Evolutionary conservation across 2,888 invertebrate species (phyloP), one percentile per base, ranked within the genome.

Genomic region (Cephalotes varians): DNA sequence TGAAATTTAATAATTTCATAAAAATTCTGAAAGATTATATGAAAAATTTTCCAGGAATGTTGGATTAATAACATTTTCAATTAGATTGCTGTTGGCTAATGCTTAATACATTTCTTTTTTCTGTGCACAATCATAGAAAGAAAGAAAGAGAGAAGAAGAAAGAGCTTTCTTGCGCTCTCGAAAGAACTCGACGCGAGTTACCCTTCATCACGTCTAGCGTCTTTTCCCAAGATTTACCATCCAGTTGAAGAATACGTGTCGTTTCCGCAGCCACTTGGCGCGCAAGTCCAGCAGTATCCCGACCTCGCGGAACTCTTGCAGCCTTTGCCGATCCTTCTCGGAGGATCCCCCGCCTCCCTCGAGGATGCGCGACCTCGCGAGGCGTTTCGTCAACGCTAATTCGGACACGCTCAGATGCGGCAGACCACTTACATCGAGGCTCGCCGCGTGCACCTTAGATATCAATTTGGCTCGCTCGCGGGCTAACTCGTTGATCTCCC

Each of bases 241-340:
- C 92, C 92, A 93, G 60, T 92, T 89, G 65, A 89, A 92, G 71
- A 93, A 93, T 15, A 91, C 73, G 31, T 90, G 85, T 6, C 87
- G 84, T 7, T 82, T 90, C 37, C 83, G 90, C 37, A 49, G 72
- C 92, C 92, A 93, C 65, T 89, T 90, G 40, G 69, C 44, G n/a
- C 91, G 90, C 10, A 40, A 60, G 15, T 92, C 90, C 51, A 92
- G 81, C 51, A 92, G 67, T 25, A 10, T 73, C 10, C 86, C 88
- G 15, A 84, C 60, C 2, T 82, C 28, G 0, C 73, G 65, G 51
- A 92, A 85, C n/a, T 91, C 88, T 4, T 82, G 79, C 9, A 91
- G 7, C 5, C 72, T 72, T 18, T 72, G 72, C 49, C 84, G 77
- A 65, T 88, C 87, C 10, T 83, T 80, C 6, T 47, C 37, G 18